Base-by-base conservation (phyloP, 2,113 vertebrate genomes). In the Pongo pygmaeus region DNA sequence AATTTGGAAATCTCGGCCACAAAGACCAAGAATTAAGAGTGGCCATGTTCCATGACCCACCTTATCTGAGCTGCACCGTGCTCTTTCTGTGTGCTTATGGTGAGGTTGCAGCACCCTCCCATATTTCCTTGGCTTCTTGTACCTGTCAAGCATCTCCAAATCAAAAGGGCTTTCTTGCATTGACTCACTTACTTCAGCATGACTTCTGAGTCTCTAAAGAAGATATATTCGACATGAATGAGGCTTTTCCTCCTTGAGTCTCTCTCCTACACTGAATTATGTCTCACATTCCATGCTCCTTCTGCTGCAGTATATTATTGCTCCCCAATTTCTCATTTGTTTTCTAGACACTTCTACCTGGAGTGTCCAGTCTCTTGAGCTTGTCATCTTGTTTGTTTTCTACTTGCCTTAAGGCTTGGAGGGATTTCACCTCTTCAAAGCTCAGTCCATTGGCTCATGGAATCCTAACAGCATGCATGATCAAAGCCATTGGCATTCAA, bases 151-250 rank as follows among this genome's bases (percentile, higher is more conserved):
- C 95, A 96, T 97, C 98, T 98, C 96, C 97, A 97, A 97, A 93
- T 84, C 96, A 97, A 97, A 93, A 95, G 95, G 95, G 95, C 97
- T 97, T 98, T 97, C 98, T 97, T 86, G 4, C 91, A 93, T 96
- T 97, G 96, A 93, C 96, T 98, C 96, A 61, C 97, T 98, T 98
- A 98, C 98, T 98, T 98, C 98, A 98, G 78, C 96, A 93, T 98
- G 98, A 98, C 98, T 97, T 98, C 98, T 94, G 97, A 94, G 98
- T 98, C 98, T 98, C 98, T 98, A 98, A 98, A 98, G 97, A 99
- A 98, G 98, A 98, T 97, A 97, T 97, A 98, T 98, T 98, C 96
- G 94, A 98, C 98, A 95, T 7, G 96, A 98, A 97, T 96, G 98
- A 98, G 96, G 96, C 96, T 97, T 98, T 97, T 96, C 97, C 94